Evolutionary conservation across 1,140 invertebrate species (phyloP), one percentile per base, ranked within the genome.

Genomic region (Monochamus saltuarius): DNA sequence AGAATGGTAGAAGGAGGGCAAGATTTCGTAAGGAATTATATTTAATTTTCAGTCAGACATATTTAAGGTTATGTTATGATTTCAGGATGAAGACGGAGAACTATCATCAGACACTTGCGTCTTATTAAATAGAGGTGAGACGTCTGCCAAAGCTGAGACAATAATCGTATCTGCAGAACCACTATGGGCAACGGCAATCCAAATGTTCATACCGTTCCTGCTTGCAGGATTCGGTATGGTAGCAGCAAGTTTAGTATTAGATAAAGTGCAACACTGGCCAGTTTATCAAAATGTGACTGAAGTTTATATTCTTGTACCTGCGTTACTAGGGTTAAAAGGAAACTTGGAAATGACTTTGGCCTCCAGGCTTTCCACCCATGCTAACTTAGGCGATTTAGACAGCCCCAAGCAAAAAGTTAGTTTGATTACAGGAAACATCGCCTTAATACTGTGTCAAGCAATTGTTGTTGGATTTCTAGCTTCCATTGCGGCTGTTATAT

Each of bases 291-390:
- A 89, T 66, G 86, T 98, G 1, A 87, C 89, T 1, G 94, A 97
- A 80, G 85, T 97, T 8, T 94, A 95, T 69, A 95, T 98, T 64
- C 77, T 99, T 62, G 94, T 98, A 17, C 95, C 96, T 49, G 91
- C 95, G 6, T 79, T 99, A 13, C 79, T 98, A 37, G 96, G 96
- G 2, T 80, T 99, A 3, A 98, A 99, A 80, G 96, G 95, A 19
- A 98, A 98, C 78, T 79, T 98, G 60, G 96, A 98, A 80, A 99
- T 98, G 96, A 98, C 95, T 1, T 80, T 99, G 55, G 95, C 95
- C 1, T 95, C 94, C 1, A 80, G 96, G 37, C 81, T 99, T 0
- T 97, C 94, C 6, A 97, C 94, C 0, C 89, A 94, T 67, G 88
- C 90, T 1, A 92, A 94, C 77, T 77, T 93, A 56, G 91, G 91